phyloP scores from a whole-genome alignment of 2,113 vertebrate genomes.

The Pagrus major region DNA sequence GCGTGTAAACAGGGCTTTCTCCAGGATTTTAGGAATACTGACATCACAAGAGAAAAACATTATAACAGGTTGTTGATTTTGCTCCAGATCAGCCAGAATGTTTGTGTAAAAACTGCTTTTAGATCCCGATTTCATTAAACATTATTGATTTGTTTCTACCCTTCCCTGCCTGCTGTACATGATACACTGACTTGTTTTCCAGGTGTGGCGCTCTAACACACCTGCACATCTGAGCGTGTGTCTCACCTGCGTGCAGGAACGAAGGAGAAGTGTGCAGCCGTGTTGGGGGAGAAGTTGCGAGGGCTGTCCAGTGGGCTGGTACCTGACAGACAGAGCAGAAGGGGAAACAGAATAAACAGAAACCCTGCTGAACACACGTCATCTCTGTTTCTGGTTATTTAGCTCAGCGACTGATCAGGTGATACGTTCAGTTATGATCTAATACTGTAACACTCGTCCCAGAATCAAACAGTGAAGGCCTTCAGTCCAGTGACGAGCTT shows the following conservation, averaged over 20 bases:
- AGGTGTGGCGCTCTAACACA: slow-evolving; percentile 8
- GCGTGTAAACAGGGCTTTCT: too few relatives aligned
- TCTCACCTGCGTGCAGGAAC: slow-evolving; percentile 95
- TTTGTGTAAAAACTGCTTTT: neutral
- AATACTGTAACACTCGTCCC: too few relatives aligned
- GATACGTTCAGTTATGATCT: too few relatives aligned
- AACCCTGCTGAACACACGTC: neutral
- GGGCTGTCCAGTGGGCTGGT: slow-evolving; percentile 97
- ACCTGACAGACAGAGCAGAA: slow-evolving; percentile 78
- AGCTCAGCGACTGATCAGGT: neutral
- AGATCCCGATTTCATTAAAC: neutral
- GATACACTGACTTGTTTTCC: neutral
- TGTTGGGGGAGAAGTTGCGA: slow-evolving; percentile 97
- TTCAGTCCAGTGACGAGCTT: too few relatives aligned
- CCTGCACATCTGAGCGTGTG: neutral
- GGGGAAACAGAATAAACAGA: neutral
- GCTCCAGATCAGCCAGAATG: neutral
- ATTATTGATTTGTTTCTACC: neutral
- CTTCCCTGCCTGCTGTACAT: neutral
- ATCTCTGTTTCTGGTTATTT: neutral
- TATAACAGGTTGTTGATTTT: too few relatives aligned
- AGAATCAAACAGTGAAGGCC: too few relatives aligned
- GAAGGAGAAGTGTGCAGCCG: slow-evolving; percentile 98
- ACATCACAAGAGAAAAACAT: too few relatives aligned
- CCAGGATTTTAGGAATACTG: too few relatives aligned